Percentiles rank a stretch among this genome's conserved stretches.
phyloP scores from a whole-genome alignment of 2,797 vertebrate genomes.

The Alectoris magna region DNA sequence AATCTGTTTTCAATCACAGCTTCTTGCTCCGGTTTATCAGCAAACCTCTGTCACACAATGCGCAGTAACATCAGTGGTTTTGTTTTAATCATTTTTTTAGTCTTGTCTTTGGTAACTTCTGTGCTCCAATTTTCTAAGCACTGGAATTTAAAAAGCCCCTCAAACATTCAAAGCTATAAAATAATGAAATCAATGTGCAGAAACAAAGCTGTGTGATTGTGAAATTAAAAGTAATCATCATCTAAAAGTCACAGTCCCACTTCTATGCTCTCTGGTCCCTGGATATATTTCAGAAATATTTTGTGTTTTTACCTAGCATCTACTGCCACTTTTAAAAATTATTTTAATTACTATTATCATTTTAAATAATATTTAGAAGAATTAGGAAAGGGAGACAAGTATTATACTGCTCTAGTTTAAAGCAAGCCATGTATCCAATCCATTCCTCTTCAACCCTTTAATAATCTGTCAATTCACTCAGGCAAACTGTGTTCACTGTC shows the following conservation, averaged over 20 bases:
- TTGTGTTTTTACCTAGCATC: background rate
- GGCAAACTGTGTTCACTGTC: background rate
- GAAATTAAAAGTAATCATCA: background rate
- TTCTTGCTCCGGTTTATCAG: slow-evolving; percentile 20
- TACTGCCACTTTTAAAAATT: rapidly evolving
- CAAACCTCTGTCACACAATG: background rate
- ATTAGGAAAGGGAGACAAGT: background rate
- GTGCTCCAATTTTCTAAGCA: background rate
- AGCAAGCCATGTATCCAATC: background rate
- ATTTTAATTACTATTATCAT: rapidly evolving
- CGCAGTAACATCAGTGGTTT: background rate
- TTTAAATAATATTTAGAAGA: background rate
- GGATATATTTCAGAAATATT: background rate
- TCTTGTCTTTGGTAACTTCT: background rate
- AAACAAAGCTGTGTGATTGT: background rate
- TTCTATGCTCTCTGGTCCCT: background rate
- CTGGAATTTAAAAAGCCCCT: background rate
- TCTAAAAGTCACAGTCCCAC: background rate
- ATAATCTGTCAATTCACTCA: background rate
- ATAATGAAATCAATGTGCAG: background rate
- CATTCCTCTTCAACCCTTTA: background rate
- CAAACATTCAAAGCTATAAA: background rate
- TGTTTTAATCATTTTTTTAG: background rate
- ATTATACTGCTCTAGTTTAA: background rate
- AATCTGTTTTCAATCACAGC: slow-evolving; percentile 4